Percentiles rank a stretch among this genome's conserved stretches.
These are phyloP conservation scores for Mayetiola destructor DNA, from an alignment of 2,888 invertebrate genomes.

Conservation along the genomic window DNA sequence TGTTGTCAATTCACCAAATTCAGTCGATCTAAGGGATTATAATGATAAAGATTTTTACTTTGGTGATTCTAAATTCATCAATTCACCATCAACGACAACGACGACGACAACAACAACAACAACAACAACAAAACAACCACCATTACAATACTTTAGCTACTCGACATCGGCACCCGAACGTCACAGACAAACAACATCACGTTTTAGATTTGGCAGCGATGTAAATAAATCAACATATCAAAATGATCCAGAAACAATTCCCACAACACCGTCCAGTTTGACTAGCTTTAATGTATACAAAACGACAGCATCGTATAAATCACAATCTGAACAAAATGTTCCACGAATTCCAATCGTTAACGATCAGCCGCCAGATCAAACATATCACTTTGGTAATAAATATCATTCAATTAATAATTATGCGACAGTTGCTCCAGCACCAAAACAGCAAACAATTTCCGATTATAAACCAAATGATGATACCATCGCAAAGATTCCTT, in stretches of 20 bases:
- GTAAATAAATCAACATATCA: neutral
- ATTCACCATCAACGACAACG: neutral
- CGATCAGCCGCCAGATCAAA: neutral
- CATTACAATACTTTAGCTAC: neutral
- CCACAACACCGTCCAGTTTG: slow-evolving; percentile 1
- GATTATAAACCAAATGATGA: neutral
- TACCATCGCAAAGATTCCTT: neutral
- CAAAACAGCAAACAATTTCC: neutral
- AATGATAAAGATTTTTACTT: neutral
- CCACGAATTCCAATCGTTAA: neutral
- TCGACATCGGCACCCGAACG: slow-evolving; percentile 1
- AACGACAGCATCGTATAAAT: neutral
- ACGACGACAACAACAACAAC: neutral
- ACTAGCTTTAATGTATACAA: neutral
- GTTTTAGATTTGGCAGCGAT: neutral
- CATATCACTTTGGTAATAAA: slow-evolving; percentile 1
- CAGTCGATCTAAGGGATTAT: slow-evolving; percentile 17
- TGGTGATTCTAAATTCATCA: neutral
- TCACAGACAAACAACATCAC: neutral
- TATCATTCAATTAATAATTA: neutral
- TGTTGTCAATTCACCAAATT: slow-evolving; percentile 44
- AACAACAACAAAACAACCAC: neutral
- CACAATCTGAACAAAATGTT: neutral
- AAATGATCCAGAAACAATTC: neutral
- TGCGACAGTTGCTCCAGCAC: neutral